These are phyloP conservation scores for Vireo griseus DNA, from an alignment of 2,797 vertebrate genomes.

Conservation along the genomic window DNA sequence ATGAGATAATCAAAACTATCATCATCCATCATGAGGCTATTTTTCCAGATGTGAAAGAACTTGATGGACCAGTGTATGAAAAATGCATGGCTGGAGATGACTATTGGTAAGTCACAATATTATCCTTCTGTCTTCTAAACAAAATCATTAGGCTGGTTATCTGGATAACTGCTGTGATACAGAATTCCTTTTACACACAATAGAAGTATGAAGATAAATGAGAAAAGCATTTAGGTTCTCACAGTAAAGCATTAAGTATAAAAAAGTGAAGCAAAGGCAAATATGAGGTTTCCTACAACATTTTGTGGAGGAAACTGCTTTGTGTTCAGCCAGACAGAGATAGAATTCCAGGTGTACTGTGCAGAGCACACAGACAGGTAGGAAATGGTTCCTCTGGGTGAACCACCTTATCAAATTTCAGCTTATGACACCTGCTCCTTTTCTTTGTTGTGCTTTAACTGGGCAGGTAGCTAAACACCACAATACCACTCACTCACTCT, in stretches of 20 bases:
- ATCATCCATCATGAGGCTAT: conserved; percentile 96
- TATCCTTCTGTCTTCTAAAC: background rate
- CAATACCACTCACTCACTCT: background rate
- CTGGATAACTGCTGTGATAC: background rate
- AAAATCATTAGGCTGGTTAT: background rate
- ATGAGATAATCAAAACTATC: conserved; percentile 97
- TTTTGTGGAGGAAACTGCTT: background rate
- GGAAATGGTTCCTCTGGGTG: background rate
- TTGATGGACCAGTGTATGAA: conserved; percentile 95
- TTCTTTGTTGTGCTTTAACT: background rate
- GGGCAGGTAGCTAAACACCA: background rate
- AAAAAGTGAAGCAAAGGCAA: background rate
- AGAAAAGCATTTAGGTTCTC: background rate
- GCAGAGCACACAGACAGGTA: background rate
- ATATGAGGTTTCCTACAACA: background rate
- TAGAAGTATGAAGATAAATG: background rate
- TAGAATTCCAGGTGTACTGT: background rate
- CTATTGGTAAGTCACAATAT: conserved; percentile 85
- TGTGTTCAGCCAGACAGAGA: background rate
- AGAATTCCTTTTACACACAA: background rate
- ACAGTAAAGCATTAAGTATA: background rate
- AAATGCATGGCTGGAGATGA: conserved; percentile 98
- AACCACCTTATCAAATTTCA: background rate
- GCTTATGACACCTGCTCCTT: background rate
- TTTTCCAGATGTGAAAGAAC: conserved; percentile 93